Percentiles rank a stretch among this genome's conserved stretches.
Evolutionary conservation across 2,113 vertebrate species (phyloP).

Genomic region (Excalfactoria chinensis): DNA sequence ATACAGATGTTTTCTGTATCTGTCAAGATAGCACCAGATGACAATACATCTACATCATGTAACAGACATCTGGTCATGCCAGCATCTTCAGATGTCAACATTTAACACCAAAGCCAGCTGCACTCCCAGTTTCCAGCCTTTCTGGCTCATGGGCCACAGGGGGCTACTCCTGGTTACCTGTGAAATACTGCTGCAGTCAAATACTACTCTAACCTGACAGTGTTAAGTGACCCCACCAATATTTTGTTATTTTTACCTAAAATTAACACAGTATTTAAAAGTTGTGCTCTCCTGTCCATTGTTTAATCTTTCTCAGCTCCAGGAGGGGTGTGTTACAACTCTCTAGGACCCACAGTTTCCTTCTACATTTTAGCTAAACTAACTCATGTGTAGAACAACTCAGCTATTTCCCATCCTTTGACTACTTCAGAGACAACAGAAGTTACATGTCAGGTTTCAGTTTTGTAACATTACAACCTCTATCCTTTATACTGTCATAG

Average conservation of each 20-base stretch:
- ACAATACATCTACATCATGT: not conserved
- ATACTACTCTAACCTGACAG: not conserved
- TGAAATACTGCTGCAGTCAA: not conserved
- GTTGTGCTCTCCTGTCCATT: not conserved
- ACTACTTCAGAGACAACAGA: not conserved
- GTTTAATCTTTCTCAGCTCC: not conserved
- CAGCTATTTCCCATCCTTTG: not conserved
- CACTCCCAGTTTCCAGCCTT: not conserved
- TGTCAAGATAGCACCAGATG: not conserved
- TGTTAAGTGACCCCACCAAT: not conserved
- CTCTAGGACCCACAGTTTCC: not conserved
- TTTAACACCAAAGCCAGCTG: not conserved
- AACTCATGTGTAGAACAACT: not conserved
- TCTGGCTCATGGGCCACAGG: fast-evolving
- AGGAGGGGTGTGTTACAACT: not conserved
- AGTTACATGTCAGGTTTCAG: not conserved
- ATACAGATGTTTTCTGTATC: not conserved
- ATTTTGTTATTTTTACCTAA: not conserved
- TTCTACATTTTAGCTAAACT: not conserved
- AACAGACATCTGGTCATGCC: fast-evolving
- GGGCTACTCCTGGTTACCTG: fast-evolving
- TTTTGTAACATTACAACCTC: not conserved
- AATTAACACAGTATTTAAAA: not conserved
- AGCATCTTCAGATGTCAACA: not conserved
- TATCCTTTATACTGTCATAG: not conserved